A percentile compares a stretch with the other conserved stretches of the same genome.
phyloP scores from a whole-genome alignment of 1,140 invertebrate species.

The Panagrolaimus sp. region DNA sequence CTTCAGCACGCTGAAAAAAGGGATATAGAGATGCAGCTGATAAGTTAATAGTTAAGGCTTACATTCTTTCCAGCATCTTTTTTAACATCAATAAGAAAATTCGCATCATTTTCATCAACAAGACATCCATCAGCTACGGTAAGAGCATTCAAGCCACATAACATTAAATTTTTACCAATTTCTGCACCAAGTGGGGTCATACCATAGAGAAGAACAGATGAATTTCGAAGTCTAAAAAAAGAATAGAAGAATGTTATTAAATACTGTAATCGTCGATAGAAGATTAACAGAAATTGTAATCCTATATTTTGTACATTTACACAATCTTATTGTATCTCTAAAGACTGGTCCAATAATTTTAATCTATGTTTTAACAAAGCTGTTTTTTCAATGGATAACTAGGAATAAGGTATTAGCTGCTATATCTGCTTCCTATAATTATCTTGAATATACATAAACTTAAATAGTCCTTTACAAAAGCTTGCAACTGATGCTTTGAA shows the following conservation, averaged over 20 bases:
- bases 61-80: slow-evolving; percentile 59
- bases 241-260: too few species aligned
- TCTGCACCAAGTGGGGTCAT: slow-evolving; percentile 84
- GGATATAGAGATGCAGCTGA: slow-evolving; percentile 9
- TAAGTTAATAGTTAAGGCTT: slow-evolving; percentile 31
- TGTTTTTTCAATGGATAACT: too few species aligned
- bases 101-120: slow-evolving; percentile 68
- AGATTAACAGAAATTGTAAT: too few species aligned
- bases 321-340: too few species aligned
- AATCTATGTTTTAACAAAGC: too few species aligned
- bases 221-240: slow-evolving; percentile 71
- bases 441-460: too few species aligned
- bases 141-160: slow-evolving; percentile 83
- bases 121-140: slow-evolving; percentile 75
- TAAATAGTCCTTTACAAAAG: too few species aligned
- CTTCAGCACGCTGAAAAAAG: slow-evolving; percentile 71
- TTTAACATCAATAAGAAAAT: slow-evolving; percentile 62
- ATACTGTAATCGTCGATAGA: too few species aligned
- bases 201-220: slow-evolving; percentile 79
- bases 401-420: too few species aligned
- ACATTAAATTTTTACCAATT: slow-evolving; percentile 88
- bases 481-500: neutral
- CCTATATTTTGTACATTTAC: too few species aligned
- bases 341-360: too few species aligned
- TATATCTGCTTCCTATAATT: too few species aligned